Percentiles rank a stretch among this genome's conserved stretches.
These are phyloP conservation scores for Cnemophilus loriae DNA, from an alignment of 2,113 vertebrate genomes.

Conservation along the genomic window DNA sequence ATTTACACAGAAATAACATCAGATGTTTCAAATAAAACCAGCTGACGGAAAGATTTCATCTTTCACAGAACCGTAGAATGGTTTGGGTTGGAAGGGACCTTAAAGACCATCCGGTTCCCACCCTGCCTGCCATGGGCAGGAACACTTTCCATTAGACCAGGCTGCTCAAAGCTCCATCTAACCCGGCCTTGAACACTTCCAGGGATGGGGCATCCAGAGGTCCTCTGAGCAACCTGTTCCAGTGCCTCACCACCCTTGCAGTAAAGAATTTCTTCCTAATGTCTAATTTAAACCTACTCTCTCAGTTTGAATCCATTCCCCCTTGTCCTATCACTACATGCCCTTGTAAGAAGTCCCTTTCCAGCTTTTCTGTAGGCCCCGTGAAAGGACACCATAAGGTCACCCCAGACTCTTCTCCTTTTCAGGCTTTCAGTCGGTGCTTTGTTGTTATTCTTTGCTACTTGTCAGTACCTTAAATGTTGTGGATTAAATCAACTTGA, in stretches of 20 bases:
- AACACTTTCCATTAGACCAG: not conserved
- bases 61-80: not conserved
- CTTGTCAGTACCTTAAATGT: not conserved
- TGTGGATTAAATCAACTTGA: not conserved
- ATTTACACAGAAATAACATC: not conserved
- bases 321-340: not conserved
- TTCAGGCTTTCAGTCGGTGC: not conserved
- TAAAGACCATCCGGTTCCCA: not conserved
- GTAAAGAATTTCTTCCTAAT: not conserved
- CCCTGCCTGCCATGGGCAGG: not conserved
- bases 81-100: not conserved
- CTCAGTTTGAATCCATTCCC: not conserved
- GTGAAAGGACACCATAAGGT: not conserved
- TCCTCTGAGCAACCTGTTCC: no score
- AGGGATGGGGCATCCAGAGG: not conserved
- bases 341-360: not conserved
- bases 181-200: not conserved
- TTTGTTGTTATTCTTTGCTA: not conserved
- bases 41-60: not conserved
- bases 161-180: not conserved
- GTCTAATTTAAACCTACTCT: not conserved
- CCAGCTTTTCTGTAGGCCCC: not conserved
- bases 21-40: not conserved
- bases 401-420: not conserved
- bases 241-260: not conserved